Base-by-base conservation (phyloP, 2,113 vertebrate species). In the Hucho hucho region DNA sequence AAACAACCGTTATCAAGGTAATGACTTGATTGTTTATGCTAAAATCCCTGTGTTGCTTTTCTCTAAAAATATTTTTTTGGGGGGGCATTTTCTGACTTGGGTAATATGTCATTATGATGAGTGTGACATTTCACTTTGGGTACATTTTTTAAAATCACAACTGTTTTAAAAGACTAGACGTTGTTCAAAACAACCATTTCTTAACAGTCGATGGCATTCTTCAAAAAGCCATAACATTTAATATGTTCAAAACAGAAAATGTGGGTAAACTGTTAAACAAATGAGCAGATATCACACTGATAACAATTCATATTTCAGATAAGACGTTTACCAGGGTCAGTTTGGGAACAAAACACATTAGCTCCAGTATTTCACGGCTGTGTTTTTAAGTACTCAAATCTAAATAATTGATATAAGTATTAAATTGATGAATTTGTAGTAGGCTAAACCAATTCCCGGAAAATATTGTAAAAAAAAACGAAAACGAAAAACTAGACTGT, bases 261-360 rank as follows among this genome's bases (percentile, higher is more conserved):
- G 69, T 43, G 73, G 26, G 65, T 29, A 1, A 79, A 59, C 80
- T 71, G 56, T 73, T 64, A 5, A 24, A n/a, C 53, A 73, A 22
- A 72, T 61, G 32, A 64, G 29, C 58, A 73, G n/a, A 37, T 6
- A 64, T 61, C 58, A 24, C 37, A 63, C 37, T 9, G 82, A 89
- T 88, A 86, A 88, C 83, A 76, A 89, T 82, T 82, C 80, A 83
- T 89, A 91, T 89, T 88, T 83, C 83, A 29, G 73, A 61, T 12
- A 80, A 88, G 83, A 82, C 83, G 80, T 81, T 86, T 83, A 78
- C 86, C 81, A 76, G 9, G 11, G 77, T 76, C 61, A 81, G 83
- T 43, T 77, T 79, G 77, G 86, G 82, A 83, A 86, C 78, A 28
- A 84, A 84, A 83, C 67, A 80, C 84, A 89, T 88, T 87, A 87